Conservation (phyloP, 2,888 invertebrate species). For the Orthosia incerta region DNA sequence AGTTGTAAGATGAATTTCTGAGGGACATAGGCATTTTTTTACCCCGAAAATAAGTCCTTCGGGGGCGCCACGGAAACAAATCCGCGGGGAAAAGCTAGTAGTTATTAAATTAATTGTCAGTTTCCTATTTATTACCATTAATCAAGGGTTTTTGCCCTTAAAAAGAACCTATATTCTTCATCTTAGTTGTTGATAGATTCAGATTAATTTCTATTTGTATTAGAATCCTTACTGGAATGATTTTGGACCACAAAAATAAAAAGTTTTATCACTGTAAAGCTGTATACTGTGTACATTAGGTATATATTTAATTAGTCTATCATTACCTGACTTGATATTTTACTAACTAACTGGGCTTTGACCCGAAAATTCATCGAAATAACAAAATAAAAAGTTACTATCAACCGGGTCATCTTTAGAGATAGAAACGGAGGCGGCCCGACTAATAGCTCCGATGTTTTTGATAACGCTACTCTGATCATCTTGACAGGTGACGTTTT, state of each 20-base stretch:
- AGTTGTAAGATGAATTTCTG: no score
- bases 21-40: no score
- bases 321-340: background rate
- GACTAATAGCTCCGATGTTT: slow-evolving; percentile 50
- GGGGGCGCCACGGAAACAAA: no score
- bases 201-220: background rate
- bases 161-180: no score
- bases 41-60: no score
- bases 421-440: slow-evolving; percentile 19
- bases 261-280: background rate
- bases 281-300: no score
- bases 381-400: slow-evolving; percentile 7
- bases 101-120: no score
- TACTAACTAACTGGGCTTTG: slow-evolving; percentile 2
- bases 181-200: background rate
- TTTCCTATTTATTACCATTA: no score
- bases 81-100: no score
- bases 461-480: slow-evolving; percentile 43
- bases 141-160: no score
- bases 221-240: background rate
- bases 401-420: slow-evolving; percentile 46
- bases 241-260: background rate
- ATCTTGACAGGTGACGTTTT: slow-evolving; percentile 42
- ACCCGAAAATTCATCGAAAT: slow-evolving; percentile 20
- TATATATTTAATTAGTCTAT: background rate